Evolutionary conservation across 2,113 vertebrate species (phyloP), one percentile per base, ranked within the genome.

Genomic region (Sander vitreus): DNA sequence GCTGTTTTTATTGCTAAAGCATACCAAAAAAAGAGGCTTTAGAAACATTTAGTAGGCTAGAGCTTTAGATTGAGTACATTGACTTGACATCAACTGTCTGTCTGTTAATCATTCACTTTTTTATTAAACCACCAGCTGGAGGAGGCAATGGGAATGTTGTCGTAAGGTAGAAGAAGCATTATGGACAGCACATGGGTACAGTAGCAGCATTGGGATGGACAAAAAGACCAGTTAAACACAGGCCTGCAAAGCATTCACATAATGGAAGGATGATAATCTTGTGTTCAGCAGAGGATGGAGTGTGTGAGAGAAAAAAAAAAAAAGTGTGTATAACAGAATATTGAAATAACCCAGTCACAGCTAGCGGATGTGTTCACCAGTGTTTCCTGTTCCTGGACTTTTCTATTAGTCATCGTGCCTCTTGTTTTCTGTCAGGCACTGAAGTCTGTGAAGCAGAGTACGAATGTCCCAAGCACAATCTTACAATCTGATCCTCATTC

Each of bases 51-150:
- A 47, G 36, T 21, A 62, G 60, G 62, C 33, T 39, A 65, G 23
- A 57, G 30, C 60, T 63, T 79, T 33, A 69, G 21, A 78, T 53
- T 59, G 27, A 86, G 63, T 4, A 82, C 57, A 86, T 47, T 13
- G 76, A 86, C 39, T 43, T 43, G 50, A 67, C 72, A 88, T 48
- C 73, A 54, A 58, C 58, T 63, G 58, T 73, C 68, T 64, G 84
- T 93, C 76, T 93, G 94, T 94, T 94, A 94, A 94, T 94, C 89
- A 92, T 92, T 93, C 86, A 90, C 89, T 78, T 90, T 86, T 94
- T 94, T 94, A 94, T 93, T 94, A 85, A 91, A 89, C 89, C 91
- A 88, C 85, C 88, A 89, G 90, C 86, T 83, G 80, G 78, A 85
- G 84, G 86, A 93, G 83, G 67, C 76, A 79, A 73, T 23, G 73